Evolutionary conservation across 2,888 invertebrate genomes (phyloP), one percentile per base, ranked within the genome.

Genomic region (Saturnia pavonia): DNA sequence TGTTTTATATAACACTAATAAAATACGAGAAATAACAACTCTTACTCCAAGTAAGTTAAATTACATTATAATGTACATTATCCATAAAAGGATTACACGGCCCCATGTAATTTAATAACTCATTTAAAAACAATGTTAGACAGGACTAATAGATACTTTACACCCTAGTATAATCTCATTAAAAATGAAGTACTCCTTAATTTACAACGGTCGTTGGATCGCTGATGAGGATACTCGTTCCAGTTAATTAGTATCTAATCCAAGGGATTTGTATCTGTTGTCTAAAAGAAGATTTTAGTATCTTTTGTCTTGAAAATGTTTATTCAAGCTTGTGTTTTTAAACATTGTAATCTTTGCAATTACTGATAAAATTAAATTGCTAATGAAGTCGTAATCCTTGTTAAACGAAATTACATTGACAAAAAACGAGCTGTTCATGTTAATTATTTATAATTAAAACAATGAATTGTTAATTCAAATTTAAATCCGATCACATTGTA

Each of bases 161-260:
- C 74, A 73, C 74, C 73, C 72, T 45, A 66, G 69, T 74, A 70
- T 79, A 75, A 81, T 78, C 78, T 78, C 78, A 78, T 82, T 82
- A 80, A 77, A 82, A 79, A 82, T 80, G 80, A 80, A 80, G 78
- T 77, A 79, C 75, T 77, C 75, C 75, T 78, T 76, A 80, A 78
- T 79, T 81, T 80, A 81, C 80, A 82, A 79, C 80, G 76, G 79
- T 76, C 77, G 79, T 76, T 71, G 78, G 77, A 75, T 76, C 75
- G 76, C 73, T 79, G 80, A 82, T 78, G 80, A 80, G 80, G 77
- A 81, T 80, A 75, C 78, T 76, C 76, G 74, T 79, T 81, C 78
- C 73, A 78, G 79, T 80, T 83, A 85, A 84, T 85, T 83, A 82
- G 76, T 74, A 78, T 75, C 72, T 82, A 81, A 82, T 82, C 78